Conservation (phyloP, 2,888 invertebrate genomes). For the Nycteola revayana region DNA sequence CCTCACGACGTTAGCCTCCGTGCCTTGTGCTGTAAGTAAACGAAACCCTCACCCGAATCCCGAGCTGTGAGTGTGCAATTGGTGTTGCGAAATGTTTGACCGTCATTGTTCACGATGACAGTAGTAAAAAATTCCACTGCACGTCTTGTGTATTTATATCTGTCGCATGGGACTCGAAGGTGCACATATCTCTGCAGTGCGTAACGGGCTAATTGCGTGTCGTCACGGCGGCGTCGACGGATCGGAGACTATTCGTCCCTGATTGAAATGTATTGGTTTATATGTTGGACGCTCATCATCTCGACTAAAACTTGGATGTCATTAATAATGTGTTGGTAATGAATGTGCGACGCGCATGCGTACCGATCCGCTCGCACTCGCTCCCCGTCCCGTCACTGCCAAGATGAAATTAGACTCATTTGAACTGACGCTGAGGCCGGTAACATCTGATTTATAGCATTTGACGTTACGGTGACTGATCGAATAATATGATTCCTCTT, state of each 20-base stretch:
- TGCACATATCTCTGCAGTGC: conserved; percentile 39
- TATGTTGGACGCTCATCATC: conserved; percentile 12
- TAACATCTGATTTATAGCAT: conserved; percentile 39
- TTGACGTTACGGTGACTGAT: conserved; percentile 27
- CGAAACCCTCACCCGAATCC: too few relatives aligned
- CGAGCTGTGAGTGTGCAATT: too few relatives aligned
- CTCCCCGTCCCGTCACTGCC: conserved; percentile 43
- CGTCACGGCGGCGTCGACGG: conserved; percentile 23
- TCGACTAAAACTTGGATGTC: conserved; percentile 14
- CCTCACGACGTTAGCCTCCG: conserved; percentile 2
- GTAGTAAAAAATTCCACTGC: conserved; percentile 19
- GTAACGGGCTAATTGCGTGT: conserved; percentile 37
- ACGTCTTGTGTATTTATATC: conserved; percentile 34
- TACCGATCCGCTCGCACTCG: conserved; percentile 40
- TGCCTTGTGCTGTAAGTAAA: too few relatives aligned
- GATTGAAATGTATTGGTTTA: conserved; percentile 12
- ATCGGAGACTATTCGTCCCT: conserved; percentile 21
- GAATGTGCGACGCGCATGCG: conserved; percentile 43
- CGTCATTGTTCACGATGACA: conserved; percentile 9
- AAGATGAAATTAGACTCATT: conserved; percentile 66
- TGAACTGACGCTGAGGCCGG: conserved; percentile 46
- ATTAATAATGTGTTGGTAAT: conserved; percentile 32
- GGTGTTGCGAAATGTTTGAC: conserved; percentile 6
- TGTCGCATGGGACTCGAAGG: conserved; percentile 28
- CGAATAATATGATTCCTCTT: conserved; percentile 13